phyloP scores from a whole-genome alignment of 2,113 vertebrate genomes.

The Erpornis zantholeuca region DNA sequence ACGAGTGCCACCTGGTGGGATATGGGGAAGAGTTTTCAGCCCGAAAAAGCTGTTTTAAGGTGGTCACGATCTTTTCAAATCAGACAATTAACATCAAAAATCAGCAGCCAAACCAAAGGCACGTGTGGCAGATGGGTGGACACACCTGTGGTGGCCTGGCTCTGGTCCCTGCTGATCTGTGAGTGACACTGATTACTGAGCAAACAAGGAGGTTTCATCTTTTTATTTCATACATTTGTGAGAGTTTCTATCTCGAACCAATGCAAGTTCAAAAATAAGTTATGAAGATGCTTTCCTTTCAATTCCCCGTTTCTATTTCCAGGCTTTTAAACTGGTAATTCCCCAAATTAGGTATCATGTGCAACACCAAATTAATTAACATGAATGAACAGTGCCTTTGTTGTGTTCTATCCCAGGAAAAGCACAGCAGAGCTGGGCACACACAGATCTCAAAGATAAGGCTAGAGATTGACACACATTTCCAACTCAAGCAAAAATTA shows the following conservation, averaged over 20 bases:
- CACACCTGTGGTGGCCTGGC: too few species aligned
- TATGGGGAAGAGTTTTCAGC: background rate
- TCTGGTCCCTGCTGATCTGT: background rate
- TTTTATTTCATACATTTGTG: background rate
- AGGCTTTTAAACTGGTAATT: background rate
- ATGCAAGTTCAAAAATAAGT: background rate
- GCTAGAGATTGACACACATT: background rate
- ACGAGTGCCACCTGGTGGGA: conserved; percentile 67
- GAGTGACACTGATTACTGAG: background rate
- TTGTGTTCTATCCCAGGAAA: background rate
- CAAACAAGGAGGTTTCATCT: rapidly evolving
- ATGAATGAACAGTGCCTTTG: rapidly evolving
- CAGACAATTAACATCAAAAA: background rate
- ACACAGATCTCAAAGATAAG: background rate
- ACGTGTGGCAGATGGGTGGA: too few species aligned
- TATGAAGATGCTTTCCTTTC: background rate
- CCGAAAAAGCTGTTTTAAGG: conserved; percentile 21
- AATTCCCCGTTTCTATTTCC: background rate
- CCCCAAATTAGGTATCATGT: background rate
- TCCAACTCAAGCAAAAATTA: background rate
- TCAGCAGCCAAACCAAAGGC: background rate
- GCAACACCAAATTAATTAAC: background rate
- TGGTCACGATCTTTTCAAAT: background rate
- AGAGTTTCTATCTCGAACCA: background rate
- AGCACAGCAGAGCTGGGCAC: background rate